Conservation (phyloP, 2,113 vertebrate species). For the Atlantisia rogersi region DNA sequence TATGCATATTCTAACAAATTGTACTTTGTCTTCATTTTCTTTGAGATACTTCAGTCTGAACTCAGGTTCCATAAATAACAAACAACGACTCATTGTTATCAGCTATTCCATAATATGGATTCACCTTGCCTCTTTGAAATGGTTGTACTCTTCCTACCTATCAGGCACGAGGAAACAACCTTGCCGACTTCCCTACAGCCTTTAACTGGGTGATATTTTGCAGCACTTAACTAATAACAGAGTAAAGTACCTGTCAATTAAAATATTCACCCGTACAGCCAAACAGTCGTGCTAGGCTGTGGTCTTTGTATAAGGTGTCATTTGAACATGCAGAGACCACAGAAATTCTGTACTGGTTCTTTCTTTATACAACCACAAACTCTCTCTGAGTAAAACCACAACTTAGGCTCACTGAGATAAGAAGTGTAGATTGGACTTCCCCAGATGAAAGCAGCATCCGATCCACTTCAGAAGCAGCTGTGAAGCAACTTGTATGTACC, state of each 20-base stretch:
- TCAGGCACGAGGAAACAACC: neutral
- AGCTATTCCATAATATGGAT: neutral
- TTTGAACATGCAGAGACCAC: neutral
- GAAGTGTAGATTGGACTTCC: fast-evolving
- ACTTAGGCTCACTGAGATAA: neutral
- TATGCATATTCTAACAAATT: neutral
- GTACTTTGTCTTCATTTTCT: neutral
- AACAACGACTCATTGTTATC: neutral
- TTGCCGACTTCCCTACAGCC: neutral
- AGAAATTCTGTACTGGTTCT: neutral
- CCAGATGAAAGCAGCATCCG: neutral
- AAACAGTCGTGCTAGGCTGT: neutral
- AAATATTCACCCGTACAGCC: neutral
- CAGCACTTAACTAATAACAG: neutral
- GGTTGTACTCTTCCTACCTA: fast-evolving
- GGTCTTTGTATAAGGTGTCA: neutral
- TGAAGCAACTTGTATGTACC: neutral
- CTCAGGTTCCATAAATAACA: neutral
- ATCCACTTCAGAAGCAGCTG: neutral
- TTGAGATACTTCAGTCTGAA: neutral
- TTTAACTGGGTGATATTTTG: neutral
- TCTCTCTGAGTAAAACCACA: neutral
- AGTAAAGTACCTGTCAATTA: neutral
- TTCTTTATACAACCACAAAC: neutral
- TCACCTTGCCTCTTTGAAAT: neutral